Percentiles rank a stretch among this genome's conserved stretches.
Evolutionary conservation across 2,113 vertebrate genomes (phyloP).

Genomic region (Oncorhynchus clarkii): DNA sequence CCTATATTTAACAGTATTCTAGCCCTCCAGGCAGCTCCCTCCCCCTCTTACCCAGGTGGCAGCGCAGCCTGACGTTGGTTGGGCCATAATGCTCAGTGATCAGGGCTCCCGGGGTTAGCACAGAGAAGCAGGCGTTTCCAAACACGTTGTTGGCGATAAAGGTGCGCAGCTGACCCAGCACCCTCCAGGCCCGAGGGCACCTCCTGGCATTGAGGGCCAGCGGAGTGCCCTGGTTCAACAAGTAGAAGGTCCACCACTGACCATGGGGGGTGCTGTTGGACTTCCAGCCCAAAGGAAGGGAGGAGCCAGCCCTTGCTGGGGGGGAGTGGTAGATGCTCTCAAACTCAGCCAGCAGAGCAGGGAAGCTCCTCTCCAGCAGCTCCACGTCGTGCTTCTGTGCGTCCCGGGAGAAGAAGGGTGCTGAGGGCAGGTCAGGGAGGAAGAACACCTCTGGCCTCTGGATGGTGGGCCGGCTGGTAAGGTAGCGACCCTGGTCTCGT

Average conservation of each 20-base stretch:
- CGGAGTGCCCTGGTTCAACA: conserved; percentile 93
- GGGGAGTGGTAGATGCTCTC: conserved; percentile 88
- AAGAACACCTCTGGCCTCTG: conserved; percentile 97
- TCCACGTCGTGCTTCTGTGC: conserved; percentile 96
- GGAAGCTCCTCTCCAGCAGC: conserved; percentile 92
- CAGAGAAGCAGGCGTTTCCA: conserved; percentile 94
- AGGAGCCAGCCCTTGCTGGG: conserved; percentile 81
- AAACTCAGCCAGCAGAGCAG: conserved; percentile 90
- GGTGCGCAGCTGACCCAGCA: conserved; percentile 93
- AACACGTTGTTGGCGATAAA: conserved; percentile 98
- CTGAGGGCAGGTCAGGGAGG: conserved; percentile 88
- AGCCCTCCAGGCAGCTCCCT: conserved; percentile 5
- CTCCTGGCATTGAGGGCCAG: conserved; percentile 90
- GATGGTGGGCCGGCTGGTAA: conserved; percentile 85
- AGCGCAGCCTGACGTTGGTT: conserved; percentile 94
- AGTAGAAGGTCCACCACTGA: conserved; percentile 95
- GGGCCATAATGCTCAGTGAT: conserved; percentile 94
- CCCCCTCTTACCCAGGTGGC: conserved; percentile 83
- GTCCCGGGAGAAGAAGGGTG: conserved; percentile 92
- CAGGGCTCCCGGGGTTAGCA: conserved; percentile 88
- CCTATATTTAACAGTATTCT: conserved; percentile 6
- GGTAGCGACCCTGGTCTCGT: conserved; percentile 90
- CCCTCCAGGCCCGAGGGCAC: conserved; percentile 92
- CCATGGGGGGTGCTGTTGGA: conserved; percentile 88
- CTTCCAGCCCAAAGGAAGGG: conserved; percentile 92